These are phyloP conservation scores for Agriopis aurantiaria DNA, from an alignment of 2,888 invertebrate species.

Conservation along the genomic window DNA sequence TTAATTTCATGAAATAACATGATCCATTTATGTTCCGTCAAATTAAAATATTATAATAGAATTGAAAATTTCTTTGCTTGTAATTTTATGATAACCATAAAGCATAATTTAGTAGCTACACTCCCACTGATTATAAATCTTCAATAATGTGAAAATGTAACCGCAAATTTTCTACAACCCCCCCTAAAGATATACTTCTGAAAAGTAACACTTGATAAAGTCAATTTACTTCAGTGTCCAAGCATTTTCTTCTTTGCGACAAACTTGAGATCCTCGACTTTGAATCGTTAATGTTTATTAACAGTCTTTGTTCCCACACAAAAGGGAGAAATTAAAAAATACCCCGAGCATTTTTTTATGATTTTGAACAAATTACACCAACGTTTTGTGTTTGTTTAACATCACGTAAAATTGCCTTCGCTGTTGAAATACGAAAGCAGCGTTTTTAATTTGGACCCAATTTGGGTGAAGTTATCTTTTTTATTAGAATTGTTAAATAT, in stretches of 20 bases:
- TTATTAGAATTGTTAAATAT: slow-evolving; percentile 27
- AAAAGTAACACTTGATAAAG: too few species aligned
- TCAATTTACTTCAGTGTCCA: not conserved
- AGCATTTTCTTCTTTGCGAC: slow-evolving; percentile 16
- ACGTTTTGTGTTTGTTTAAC: slow-evolving; percentile 42
- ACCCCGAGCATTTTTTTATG: slow-evolving; percentile 43
- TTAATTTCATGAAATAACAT: too few species aligned
- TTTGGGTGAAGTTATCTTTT: slow-evolving; percentile 34
- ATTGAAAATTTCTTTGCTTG: too few species aligned
- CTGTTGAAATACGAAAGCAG: slow-evolving; percentile 32
- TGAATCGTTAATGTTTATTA: slow-evolving; percentile 54
- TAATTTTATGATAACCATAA: not conserved
- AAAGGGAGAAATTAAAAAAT: slow-evolving; percentile 47
- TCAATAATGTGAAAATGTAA: too few species aligned
- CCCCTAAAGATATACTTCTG: too few species aligned
- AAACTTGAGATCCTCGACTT: slow-evolving; percentile 11
- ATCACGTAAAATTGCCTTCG: slow-evolving; percentile 42
- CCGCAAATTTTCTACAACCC: too few species aligned
- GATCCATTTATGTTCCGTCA: too few species aligned
- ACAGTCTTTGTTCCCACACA: slow-evolving; percentile 50
- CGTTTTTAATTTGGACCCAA: slow-evolving; percentile 33
- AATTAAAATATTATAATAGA: too few species aligned
- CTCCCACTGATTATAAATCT: too few species aligned
- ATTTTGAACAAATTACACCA: slow-evolving; percentile 35
- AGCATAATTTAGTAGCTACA: too few species aligned